Percentiles rank a stretch among this genome's conserved stretches.
These are phyloP conservation scores for Uria lomvia DNA, from an alignment of 2,113 vertebrate species.

Conservation along the genomic window DNA sequence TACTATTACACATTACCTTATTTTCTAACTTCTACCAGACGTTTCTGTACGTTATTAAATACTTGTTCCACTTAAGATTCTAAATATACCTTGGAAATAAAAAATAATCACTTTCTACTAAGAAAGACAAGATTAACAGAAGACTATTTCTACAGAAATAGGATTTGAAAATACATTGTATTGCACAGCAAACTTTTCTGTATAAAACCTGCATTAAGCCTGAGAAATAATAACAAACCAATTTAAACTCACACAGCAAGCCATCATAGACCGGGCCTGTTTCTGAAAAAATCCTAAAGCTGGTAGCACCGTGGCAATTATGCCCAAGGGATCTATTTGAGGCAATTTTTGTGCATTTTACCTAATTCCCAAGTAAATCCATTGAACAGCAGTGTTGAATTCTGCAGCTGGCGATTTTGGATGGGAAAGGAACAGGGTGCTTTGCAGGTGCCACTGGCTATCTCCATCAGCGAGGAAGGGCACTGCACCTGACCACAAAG, in stretches of 20 bases:
- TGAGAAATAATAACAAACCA: background rate
- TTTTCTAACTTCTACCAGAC: background rate
- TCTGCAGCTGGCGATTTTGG: background rate
- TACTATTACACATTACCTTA: background rate
- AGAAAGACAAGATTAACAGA: background rate
- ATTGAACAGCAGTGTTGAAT: background rate
- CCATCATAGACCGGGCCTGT: background rate
- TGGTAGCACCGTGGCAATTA: background rate
- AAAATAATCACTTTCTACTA: background rate
- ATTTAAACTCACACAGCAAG: background rate
- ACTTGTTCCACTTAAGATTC: background rate
- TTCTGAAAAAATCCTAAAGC: background rate
- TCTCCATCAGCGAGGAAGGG: background rate
- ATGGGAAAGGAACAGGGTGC: rapidly evolving
- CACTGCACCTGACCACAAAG: background rate
- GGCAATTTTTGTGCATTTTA: background rate
- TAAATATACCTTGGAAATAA: background rate
- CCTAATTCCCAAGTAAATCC: background rate
- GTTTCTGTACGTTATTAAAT: background rate
- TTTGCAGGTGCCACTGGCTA: background rate
- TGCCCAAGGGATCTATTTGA: background rate
- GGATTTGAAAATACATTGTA: background rate
- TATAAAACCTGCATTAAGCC: background rate
- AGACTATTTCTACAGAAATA: background rate
- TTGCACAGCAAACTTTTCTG: background rate